These are phyloP conservation scores for Cryptomyrus ogoouensis DNA, from an alignment of 2,113 vertebrate species.

Conservation along the genomic window DNA sequence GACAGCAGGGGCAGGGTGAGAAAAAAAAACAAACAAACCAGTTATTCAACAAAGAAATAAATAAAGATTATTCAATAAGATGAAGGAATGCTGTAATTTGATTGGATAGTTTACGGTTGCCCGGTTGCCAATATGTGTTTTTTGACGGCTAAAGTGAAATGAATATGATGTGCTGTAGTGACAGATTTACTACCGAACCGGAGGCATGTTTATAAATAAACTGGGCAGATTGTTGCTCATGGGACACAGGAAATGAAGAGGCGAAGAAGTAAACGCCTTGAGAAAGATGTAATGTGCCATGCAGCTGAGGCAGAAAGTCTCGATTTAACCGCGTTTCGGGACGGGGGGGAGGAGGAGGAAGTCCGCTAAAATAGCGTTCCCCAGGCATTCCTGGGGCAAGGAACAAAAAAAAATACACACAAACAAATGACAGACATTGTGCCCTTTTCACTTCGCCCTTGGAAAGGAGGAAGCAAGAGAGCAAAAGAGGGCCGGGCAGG, in stretches of 20 bases:
- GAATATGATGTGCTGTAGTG: slow-evolving; percentile 31
- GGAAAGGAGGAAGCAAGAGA: slow-evolving; percentile 1
- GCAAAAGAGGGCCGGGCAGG: slow-evolving; percentile 23
- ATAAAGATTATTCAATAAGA: neutral
- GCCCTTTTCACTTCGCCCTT: slow-evolving; percentile 23
- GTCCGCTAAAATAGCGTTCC: neutral
- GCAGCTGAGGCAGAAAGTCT: neutral
- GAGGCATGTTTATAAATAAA: slow-evolving; percentile 44
- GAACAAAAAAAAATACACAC: neutral
- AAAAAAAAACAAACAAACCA: slow-evolving; percentile 4
- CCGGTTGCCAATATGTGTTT: slow-evolving; percentile 35
- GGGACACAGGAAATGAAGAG: slow-evolving; percentile 36
- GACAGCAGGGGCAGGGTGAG: neutral
- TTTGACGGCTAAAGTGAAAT: slow-evolving; percentile 41
- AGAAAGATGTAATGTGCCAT: neutral
- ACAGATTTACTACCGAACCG: slow-evolving; percentile 48
- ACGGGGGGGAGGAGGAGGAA: neutral
- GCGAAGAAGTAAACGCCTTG: neutral
- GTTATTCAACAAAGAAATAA: neutral
- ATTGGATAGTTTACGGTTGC: slow-evolving; percentile 36
- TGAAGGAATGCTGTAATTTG: slow-evolving; percentile 31
- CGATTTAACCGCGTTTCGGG: neutral
- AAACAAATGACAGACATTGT: slow-evolving; percentile 22
- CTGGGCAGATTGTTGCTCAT: slow-evolving; percentile 52
- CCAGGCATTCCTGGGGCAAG: neutral